Evolutionary conservation across 1,140 invertebrate species (phyloP).

Genomic region (Micrasema longulum): DNA sequence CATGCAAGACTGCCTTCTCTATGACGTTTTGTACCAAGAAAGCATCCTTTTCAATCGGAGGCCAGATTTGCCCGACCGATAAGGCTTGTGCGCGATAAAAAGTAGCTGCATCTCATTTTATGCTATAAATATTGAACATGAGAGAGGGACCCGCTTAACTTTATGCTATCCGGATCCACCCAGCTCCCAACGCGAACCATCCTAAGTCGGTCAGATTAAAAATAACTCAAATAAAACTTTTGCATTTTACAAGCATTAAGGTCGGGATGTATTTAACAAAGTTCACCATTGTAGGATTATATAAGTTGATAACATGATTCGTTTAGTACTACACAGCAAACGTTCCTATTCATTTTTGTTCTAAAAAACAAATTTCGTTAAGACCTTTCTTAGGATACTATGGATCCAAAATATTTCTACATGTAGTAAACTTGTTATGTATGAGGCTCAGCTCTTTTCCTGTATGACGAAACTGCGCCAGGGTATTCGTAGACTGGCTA

Average conservation of each 20-base stretch:
- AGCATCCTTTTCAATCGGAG: slow-evolving; percentile 49
- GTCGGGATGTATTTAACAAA: too few species aligned
- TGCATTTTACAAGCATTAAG: too few species aligned
- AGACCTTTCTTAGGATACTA: slow-evolving; percentile 6
- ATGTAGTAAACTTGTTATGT: slow-evolving; percentile 32
- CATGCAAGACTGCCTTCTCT: slow-evolving; percentile 33
- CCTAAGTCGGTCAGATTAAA: too few species aligned
- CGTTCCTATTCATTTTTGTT: too few species aligned
- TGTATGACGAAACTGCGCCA: slow-evolving; percentile 32
- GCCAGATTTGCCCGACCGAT: slow-evolving; percentile 48
- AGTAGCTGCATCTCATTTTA: slow-evolving; percentile 53
- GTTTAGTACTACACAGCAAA: too few species aligned
- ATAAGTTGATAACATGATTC: too few species aligned
- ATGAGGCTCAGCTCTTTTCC: slow-evolving; percentile 36
- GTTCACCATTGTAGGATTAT: too few species aligned
- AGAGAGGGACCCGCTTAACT: too few species aligned
- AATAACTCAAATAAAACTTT: too few species aligned
- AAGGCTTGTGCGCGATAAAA: slow-evolving; percentile 44
- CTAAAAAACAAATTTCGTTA: too few species aligned
- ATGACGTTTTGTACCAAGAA: slow-evolving; percentile 38
- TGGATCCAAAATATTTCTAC: slow-evolving; percentile 21
- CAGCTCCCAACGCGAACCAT: too few species aligned
- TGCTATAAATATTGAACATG: slow-evolving; percentile 51
- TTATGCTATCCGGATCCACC: too few species aligned
- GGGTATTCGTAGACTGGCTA: slow-evolving; percentile 24